Base-by-base conservation (phyloP, 2,113 vertebrate species). In the Catharus bicknelli region DNA sequence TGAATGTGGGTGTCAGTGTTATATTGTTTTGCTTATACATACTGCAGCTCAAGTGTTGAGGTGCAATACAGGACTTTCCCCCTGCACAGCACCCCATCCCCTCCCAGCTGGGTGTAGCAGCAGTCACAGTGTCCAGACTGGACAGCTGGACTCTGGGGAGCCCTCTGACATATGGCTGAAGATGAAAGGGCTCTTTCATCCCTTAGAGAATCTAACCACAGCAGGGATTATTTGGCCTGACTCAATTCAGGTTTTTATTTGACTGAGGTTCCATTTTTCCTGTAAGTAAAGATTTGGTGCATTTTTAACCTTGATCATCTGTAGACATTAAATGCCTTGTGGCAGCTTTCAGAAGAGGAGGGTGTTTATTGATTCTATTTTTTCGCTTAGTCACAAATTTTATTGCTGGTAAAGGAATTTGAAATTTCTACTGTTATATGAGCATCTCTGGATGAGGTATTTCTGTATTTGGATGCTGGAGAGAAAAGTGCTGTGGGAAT, bases 321-420 rank as follows among this genome's bases (percentile, higher is more conserved):
- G 30, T 47, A 82, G 38, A 26, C 47, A 45, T 90, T 85, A 91
- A 94, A 94, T 66, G 77, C 59, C n/a, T 89, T 38, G 25, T 86
- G 90, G 48, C 85, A 90, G 82, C 72, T 94, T 90, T 88, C 82
- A 88, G 90, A 42, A 75, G 59, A 94, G 48, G 27, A 78, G 59
- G n/a, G 45, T 73, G 27, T 90, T 94, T 94, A 89, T 95, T 90
- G 93, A 94, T 93, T 90, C 20, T 14, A 0, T 2, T 80, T 86
- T 94, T 96, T 77, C 3, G 42, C 93, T 93, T 95, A 94, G 91
- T 95, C 87, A 93, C 59, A 90, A 54, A 59, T 83, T 95, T 79
- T 91, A 80, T 47, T 93, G 72, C 83, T 88, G 75, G 20, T 38
- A 83, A 80, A 94, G 59, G 75, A 87, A 30, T 92, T 55, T 90